These are phyloP conservation scores for Empidonax traillii DNA, from an alignment of 2,113 vertebrate genomes.

Conservation along the genomic window DNA sequence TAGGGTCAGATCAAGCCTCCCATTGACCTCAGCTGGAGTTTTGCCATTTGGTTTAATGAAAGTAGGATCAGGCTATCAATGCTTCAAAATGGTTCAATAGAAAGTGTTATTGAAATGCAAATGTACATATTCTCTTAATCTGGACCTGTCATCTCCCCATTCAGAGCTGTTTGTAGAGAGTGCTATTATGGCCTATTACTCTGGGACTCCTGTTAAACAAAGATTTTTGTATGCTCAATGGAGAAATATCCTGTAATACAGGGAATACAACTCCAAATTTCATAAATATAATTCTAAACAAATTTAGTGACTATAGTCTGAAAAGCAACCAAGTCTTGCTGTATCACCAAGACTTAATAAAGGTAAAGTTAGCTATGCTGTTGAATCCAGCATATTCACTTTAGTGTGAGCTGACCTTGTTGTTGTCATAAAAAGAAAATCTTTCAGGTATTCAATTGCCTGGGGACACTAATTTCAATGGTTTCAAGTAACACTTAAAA, in stretches of 20 bases:
- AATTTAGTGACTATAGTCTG: not conserved
- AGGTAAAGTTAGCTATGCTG: not conserved
- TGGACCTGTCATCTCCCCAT: constrained; percentile 31
- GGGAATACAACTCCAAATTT: not conserved
- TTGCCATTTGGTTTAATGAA: constrained; percentile 3
- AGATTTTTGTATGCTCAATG: not conserved
- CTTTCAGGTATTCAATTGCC: not conserved
- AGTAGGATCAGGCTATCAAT: not conserved
- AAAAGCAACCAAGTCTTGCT: not conserved
- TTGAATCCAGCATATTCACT: not conserved
- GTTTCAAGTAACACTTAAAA: not conserved
- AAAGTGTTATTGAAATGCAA: constrained; percentile 50
- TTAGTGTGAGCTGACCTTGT: not conserved
- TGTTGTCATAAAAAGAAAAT: not conserved
- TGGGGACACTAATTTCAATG: not conserved
- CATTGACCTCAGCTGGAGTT: not conserved
- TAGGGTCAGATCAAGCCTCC: constrained; percentile 5
- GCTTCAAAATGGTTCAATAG: not conserved
- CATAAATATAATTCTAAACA: not conserved
- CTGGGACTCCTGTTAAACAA: not conserved
- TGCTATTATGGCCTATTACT: not conserved
- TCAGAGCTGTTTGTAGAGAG: not conserved
- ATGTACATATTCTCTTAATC: constrained; percentile 20
- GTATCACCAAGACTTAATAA: not conserved
- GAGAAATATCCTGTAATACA: not conserved